Evolutionary conservation across 2,888 invertebrate species (phyloP).

Genomic region (Brachylomia viminalis): DNA sequence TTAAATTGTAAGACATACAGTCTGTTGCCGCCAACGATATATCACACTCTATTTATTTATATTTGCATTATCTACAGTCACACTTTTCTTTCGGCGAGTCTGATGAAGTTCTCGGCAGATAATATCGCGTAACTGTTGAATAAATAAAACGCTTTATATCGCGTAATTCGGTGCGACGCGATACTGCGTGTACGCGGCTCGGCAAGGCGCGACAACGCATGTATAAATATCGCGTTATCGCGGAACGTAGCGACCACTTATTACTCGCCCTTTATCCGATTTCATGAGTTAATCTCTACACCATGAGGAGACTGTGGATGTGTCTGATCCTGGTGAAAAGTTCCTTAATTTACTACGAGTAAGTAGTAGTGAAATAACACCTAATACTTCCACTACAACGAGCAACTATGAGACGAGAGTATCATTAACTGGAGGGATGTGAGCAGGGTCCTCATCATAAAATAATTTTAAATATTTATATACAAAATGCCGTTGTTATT

Average conservation of each 20-base stretch:
- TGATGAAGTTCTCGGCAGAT: slow-evolving; percentile 56
- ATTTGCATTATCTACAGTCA: slow-evolving; percentile 31
- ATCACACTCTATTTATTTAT: slow-evolving; percentile 24
- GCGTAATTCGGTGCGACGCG: slow-evolving; percentile 64
- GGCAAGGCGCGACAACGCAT: slow-evolving; percentile 56
- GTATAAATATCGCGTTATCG: slow-evolving; percentile 79
- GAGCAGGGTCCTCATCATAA: background rate
- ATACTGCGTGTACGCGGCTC: slow-evolving; percentile 39
- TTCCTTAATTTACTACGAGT: background rate
- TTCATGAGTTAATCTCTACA: slow-evolving; percentile 78
- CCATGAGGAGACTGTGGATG: slow-evolving; percentile 44
- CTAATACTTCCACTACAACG: background rate
- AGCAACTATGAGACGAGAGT: background rate
- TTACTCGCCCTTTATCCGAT: slow-evolving; percentile 80
- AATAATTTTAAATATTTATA: background rate
- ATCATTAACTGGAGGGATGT: background rate
- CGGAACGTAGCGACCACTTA: slow-evolving; percentile 72
- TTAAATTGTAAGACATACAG: too few relatives aligned
- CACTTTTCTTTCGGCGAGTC: slow-evolving; percentile 42
- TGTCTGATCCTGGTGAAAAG: background rate
- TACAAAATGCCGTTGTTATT: background rate
- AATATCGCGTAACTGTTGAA: slow-evolving; percentile 52
- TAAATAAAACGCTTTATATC: slow-evolving; percentile 61
- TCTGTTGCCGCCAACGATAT: background rate
- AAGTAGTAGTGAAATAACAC: background rate